phyloP scores from a whole-genome alignment of 1,140 invertebrate genomes.

The Diploscapter pachys region DNA sequence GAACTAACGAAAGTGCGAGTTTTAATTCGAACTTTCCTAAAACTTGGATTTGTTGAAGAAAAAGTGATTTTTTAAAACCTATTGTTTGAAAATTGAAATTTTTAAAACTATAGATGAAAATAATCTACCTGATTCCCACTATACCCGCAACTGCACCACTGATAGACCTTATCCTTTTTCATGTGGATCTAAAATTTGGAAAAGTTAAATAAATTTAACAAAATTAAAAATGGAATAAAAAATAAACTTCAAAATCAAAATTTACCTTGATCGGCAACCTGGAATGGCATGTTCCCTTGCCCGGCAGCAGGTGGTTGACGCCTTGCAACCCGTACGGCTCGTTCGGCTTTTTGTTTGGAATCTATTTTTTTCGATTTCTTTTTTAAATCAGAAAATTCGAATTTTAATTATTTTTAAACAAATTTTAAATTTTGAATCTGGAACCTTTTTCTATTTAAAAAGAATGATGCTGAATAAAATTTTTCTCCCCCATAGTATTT shows the following conservation, averaged over 20 bases:
- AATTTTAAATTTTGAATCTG: neutral
- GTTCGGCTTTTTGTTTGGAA: slow-evolving; percentile 52
- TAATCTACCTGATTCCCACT: slow-evolving; percentile 71
- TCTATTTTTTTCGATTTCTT: slow-evolving; percentile 17
- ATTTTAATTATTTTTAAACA: neutral
- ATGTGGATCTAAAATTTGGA: slow-evolving; percentile 23
- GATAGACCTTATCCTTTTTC: slow-evolving; percentile 76
- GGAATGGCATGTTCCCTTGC: slow-evolving; percentile 48
- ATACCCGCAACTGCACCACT: slow-evolving; percentile 88
- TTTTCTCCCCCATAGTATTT: no score
- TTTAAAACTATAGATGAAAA: neutral
- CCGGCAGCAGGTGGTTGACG: slow-evolving; percentile 52
- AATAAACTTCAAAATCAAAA: slow-evolving; percentile 2
- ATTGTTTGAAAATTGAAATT: neutral
- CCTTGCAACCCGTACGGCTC: slow-evolving; percentile 56
- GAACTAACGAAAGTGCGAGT: neutral
- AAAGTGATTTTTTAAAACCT: neutral
- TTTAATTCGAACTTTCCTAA: neutral
- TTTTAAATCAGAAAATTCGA: slow-evolving; percentile 18
- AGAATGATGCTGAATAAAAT: neutral
- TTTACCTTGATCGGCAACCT: slow-evolving; percentile 52
- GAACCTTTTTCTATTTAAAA: neutral
- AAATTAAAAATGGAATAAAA: neutral
- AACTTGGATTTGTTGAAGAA: neutral
- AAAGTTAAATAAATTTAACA: neutral